Evolutionary conservation across 2,797 vertebrate genomes (phyloP), one percentile per base, ranked within the genome.

Genomic region (Odontamblyopus rebecca): DNA sequence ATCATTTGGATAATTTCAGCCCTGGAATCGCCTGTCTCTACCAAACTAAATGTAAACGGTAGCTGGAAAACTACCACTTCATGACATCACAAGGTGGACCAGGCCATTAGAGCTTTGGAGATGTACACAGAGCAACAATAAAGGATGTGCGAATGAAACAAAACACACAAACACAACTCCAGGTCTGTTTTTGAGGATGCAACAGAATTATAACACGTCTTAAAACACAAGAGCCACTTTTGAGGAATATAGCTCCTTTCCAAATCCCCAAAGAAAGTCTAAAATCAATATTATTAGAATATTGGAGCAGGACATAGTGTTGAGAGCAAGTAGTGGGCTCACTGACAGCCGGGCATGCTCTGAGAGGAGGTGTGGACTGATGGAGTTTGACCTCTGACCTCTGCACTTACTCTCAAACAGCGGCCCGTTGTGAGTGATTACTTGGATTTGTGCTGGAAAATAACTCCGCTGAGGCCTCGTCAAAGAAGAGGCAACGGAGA

Each of bases 371-470:
- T 78, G 85, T 7, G 69, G 83, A 82, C 73, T 62, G 80, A 88
- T 38, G 72, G 74, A 76, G 86, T 81, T 86, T 9, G 73, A 80
- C 85, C 82, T 89, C 63, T 85, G 78, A 86, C 87, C 87, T 87
- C 70, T 67, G 69, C 67, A 35, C 72, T 72, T 78, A 66, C 73
- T 80, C 18, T 29, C 23, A 50, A 44, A 44, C 61, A 23, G 61
- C 61, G 23, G 35, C 26, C 32, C 11, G 32, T 23, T 23, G 35
- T 64, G 38, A 66, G 41, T 66, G 63, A 66, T 50, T 50, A 66
- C 26, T 29, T 27, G 11, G 41, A 27, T 57, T 57, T 57, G n/a
- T 12, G 11, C 23, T 23, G 54, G n/a, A 26, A 26, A 57, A 26
- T 57, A 26, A 57, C 11, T 26, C 54, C 4, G 7, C 23, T 26